Base-by-base conservation (phyloP, 2,888 invertebrate genomes). In the Gortyna flavago region DNA sequence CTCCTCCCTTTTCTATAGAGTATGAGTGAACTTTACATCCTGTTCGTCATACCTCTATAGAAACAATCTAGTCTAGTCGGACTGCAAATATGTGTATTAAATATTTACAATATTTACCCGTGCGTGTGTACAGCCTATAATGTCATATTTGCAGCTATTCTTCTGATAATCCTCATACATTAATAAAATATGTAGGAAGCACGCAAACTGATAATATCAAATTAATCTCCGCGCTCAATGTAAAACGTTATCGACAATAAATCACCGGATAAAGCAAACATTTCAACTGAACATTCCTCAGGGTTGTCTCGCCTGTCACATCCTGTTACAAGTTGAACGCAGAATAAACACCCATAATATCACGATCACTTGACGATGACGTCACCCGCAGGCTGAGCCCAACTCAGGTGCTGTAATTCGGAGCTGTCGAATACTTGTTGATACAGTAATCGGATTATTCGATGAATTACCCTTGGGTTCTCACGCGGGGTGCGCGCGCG, bases 401-500 rank as follows among this genome's bases (percentile, higher is more conserved):
- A 7, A 11, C 18, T 16, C 29, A 29, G 48, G 44, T 16, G 73
- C 73, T 59, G 73, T 85, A 72, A 77, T 65, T 48, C 85, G 70
- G 72, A 83, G 65, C 86, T 83, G 75, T 83, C 75, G 69, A 70
- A 70, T 70, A 75, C 78, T 83, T 83, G 82, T 85, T 85, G 81
- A 89, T 88, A 76, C 77, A 72, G 81, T 91, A 90, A 91, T 90
- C 91, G 87, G 91, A 91, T 91, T 90, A 91, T 81, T 85, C 83
- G 83, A 85, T 75, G 85, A 89, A 87, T 90, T 87, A 87, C 76
- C 79, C 74, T 41, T 29, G 48, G 57, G 83, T 81, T 80, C 85
- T 69, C 82, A 79, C 80, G 85, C 84, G 72, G 75, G 48, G 80
- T 72, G 82, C 79, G 87, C 85, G 75, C 67, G 85, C 88, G 92